Base-by-base conservation (phyloP, 2,888 invertebrate genomes). In the Margaritifera margaritifera region DNA sequence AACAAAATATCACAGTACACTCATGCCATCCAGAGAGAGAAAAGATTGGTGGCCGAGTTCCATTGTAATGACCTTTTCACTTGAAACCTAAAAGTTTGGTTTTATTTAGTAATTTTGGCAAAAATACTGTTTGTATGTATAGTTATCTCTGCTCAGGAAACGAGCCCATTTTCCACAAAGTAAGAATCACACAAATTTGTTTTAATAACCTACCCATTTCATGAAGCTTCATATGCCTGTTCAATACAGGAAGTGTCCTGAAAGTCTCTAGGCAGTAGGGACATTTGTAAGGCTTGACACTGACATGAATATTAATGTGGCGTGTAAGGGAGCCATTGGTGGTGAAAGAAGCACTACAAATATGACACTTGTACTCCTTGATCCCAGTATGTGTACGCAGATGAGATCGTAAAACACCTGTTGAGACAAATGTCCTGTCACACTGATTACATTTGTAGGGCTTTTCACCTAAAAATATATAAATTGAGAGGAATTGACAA, bases 381-480 rank as follows among this genome's bases (percentile, higher is more conserved):
- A 82, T 69, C 15, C 86, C 88, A 8, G 81, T 79, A 74, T 90
- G 90, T 1, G 87, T 86, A 64, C 84, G 83, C 68, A 85, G 52
- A 69, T 90, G 90, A 54, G 82, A 79, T 63, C 81, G 85, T 8
- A 89, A 76, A 27, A 85, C 85, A 50, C 85, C 84, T 52, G 79
- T 76, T 0, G 87, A 84, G 24, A 84, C 84, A 74, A 88, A 89
- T 57, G 64, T 68, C 24, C 81, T 77, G 6, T 76, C 70, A 75
- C 88, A 88, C 42, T 81, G 77, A 22, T 71, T 62, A 75, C 91
- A 91, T 61, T 84, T 84, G 79, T 80, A 89, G 4, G 90, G 88
- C 68, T 88, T 90, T 76, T 90, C 89, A 25, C 90, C 89, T 68
- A 86, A 84, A 74, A 89, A 89, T 27, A 87, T 85, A 53, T 89